Conservation (phyloP, 2,113 vertebrate species). For the Mus pahari region DNA sequence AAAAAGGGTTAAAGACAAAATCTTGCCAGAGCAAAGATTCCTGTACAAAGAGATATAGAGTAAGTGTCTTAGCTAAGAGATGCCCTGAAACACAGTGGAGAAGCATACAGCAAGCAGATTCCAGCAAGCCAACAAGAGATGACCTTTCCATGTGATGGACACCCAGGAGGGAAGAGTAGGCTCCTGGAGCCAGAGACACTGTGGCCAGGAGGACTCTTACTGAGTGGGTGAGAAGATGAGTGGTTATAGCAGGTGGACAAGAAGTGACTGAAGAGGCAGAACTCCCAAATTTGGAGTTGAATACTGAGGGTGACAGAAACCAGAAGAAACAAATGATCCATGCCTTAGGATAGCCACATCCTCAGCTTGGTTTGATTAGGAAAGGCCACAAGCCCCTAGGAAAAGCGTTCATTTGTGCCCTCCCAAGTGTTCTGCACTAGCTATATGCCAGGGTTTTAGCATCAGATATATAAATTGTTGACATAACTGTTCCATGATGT, state of each 20-base stretch:
- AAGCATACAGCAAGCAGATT: neutral
- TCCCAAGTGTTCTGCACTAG: neutral
- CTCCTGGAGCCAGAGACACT: neutral
- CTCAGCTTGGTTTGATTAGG: neutral
- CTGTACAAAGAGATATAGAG: neutral
- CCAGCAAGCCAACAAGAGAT: neutral
- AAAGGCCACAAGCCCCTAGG: neutral
- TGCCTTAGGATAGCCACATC: neutral
- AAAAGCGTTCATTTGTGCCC: neutral
- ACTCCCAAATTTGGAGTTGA: neutral
- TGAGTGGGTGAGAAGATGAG: neutral
- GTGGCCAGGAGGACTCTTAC: neutral
- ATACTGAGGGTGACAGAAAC: neutral
- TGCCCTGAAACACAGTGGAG: neutral
- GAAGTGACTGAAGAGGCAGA: neutral
- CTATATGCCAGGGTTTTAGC: neutral
- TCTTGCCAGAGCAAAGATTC: neutral
- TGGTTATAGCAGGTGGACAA: neutral
- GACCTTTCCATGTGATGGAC: neutral
- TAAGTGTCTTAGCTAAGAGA: neutral
- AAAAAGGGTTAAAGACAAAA: neutral
- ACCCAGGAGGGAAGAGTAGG: neutral
- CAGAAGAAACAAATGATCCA: neutral
- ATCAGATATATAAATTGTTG: neutral
- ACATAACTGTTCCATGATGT: neutral